Conservation (phyloP, 2,797 vertebrate genomes). For the Gobionotothen gibberifrons region DNA sequence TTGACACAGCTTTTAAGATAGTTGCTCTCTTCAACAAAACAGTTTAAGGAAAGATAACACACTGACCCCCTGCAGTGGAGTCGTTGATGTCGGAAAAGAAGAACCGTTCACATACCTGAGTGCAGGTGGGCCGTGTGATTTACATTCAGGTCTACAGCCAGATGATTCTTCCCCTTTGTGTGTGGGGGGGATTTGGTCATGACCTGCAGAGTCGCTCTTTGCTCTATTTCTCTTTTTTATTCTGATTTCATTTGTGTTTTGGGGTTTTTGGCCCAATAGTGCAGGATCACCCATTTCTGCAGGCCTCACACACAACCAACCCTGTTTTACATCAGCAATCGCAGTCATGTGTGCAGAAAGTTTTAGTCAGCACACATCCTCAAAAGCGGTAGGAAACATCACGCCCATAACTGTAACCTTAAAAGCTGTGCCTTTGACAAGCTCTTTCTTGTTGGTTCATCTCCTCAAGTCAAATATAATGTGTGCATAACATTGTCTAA, state of each 20-base stretch:
- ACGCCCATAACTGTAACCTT: no score
- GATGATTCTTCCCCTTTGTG: neutral
- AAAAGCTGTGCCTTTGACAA: no score
- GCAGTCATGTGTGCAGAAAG: neutral
- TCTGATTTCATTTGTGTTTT: conserved; percentile 8
- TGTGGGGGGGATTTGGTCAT: neutral
- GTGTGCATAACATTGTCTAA: no score
- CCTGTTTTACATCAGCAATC: no score
- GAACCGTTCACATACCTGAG: neutral
- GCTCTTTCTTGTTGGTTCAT: no score
- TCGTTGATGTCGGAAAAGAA: neutral
- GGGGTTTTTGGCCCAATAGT: conserved; percentile 5
- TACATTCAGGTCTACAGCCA: neutral
- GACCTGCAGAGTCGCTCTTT: neutral
- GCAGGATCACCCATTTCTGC: neutral
- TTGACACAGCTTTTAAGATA: no score
- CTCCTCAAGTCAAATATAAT: no score
- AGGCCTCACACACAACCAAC: neutral
- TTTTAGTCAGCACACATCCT: neutral
- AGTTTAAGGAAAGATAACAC: no score
- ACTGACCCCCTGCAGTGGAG: neutral
- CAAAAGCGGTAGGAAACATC: no score
- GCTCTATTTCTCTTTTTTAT: conserved; percentile 15
- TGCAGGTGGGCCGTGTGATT: neutral
- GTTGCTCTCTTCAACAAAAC: no score